Conservation (phyloP, 2,888 invertebrate genomes). For the Pseudococcus viburni region DNA sequence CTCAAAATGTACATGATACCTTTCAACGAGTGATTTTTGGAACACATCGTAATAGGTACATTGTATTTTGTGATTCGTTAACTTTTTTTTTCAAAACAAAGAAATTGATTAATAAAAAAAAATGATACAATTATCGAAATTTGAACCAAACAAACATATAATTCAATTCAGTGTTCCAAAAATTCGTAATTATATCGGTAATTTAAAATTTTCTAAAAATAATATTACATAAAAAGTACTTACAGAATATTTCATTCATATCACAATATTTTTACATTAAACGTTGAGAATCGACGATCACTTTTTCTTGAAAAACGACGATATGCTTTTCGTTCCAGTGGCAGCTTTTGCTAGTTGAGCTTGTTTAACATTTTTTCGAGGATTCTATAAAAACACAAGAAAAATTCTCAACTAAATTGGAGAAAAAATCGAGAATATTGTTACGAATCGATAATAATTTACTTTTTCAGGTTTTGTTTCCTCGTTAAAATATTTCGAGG, state of each 20-base stretch:
- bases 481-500: slow-evolving; percentile 8
- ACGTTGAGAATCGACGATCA: slow-evolving; percentile 69
- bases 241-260: not conserved
- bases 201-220: not conserved
- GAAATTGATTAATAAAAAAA: not conserved
- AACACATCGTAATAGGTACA: no score
- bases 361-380: slow-evolving; percentile 78
- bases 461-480: slow-evolving; percentile 50
- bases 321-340: slow-evolving; percentile 84
- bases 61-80: no score
- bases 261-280: slow-evolving; percentile 5
- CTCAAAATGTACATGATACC: no score
- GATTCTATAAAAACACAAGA: slow-evolving; percentile 67
- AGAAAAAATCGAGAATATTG: not conserved
- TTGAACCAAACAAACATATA: not conserved
- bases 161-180: not conserved
- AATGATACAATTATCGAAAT: not conserved
- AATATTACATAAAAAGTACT: not conserved
- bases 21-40: no score
- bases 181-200: not conserved
- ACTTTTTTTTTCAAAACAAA: not conserved
- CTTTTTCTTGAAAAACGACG: slow-evolving; percentile 84
- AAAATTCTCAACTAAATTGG: not conserved
- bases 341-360: slow-evolving; percentile 84
- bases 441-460: not conserved